Percentiles rank a stretch among this genome's conserved stretches.
These are phyloP conservation scores for Larimichthys polyactis DNA, from an alignment of 2,113 vertebrate genomes.

Conservation along the genomic window DNA sequence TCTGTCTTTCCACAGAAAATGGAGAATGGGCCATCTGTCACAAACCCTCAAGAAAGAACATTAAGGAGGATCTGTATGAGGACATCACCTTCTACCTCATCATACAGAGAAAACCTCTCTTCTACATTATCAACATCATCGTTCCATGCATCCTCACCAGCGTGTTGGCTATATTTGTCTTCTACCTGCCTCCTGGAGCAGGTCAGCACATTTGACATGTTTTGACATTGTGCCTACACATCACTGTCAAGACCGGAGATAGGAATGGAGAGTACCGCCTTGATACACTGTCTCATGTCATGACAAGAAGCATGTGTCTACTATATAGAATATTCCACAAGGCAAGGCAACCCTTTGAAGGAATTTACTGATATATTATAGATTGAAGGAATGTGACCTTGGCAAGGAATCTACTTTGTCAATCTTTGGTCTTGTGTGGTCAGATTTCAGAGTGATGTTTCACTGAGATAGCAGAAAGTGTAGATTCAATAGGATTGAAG, in stretches of 20 bases:
- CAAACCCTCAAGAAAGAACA: conserved; percentile 87
- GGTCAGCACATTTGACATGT: conserved; percentile 77
- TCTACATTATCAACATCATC: conserved; percentile 93
- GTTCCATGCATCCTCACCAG: conserved; percentile 92
- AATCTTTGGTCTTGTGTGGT: not conserved
- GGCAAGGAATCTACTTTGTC: conserved; percentile 19
- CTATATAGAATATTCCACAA: not conserved
- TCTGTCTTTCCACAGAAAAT: conserved; percentile 82
- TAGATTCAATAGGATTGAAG: not conserved
- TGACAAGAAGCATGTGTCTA: conserved; percentile 20
- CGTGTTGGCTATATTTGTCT: conserved; percentile 91
- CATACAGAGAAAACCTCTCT: conserved; percentile 93
- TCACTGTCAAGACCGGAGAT: conserved; percentile 10
- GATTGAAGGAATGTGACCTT: not conserved
- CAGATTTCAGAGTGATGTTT: not conserved
- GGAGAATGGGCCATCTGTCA: conserved; percentile 93
- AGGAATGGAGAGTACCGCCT: not conserved
- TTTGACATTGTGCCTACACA: conserved; percentile 27
- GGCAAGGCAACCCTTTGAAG: not conserved
- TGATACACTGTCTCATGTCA: not conserved
- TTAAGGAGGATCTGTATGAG: conserved; percentile 84
- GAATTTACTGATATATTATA: conserved; percentile 11
- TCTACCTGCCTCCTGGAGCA: conserved; percentile 93
- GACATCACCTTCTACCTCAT: conserved; percentile 93
- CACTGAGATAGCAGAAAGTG: not conserved